Evolutionary conservation across 2,797 vertebrate genomes (phyloP).

Genomic region (Chelidonichthys spinosus): DNA sequence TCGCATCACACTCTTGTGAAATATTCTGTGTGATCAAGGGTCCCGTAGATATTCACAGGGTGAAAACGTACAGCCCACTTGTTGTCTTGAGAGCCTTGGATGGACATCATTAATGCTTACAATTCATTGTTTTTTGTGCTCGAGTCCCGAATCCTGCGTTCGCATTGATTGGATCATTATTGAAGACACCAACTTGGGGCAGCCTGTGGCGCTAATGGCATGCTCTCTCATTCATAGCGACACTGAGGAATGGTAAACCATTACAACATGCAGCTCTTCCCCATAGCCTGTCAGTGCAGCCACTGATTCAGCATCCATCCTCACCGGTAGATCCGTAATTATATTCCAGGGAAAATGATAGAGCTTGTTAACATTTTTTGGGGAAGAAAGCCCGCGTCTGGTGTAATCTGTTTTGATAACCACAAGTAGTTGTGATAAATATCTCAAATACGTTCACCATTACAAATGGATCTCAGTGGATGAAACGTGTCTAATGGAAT

Average conservation of each 20-base stretch:
- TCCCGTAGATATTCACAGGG: conserved; percentile 34
- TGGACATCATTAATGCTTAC: conserved; percentile 55
- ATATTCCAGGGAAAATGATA: conserved; percentile 47
- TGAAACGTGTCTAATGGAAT: conserved; percentile 41
- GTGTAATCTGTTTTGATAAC: conserved; percentile 46
- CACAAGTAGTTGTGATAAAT: conserved; percentile 41
- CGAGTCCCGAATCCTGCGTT: conserved; percentile 37
- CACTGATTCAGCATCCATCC: conserved; percentile 57
- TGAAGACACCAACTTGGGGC: conserved; percentile 57
- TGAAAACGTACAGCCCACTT: conserved; percentile 26
- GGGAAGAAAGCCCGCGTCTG: conserved; percentile 17
- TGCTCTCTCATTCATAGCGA: conserved; percentile 63
- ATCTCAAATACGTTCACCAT: conserved; percentile 20
- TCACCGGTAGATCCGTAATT: conserved; percentile 51
- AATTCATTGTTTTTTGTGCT: conserved; percentile 60
- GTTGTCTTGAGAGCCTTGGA: conserved; percentile 17
- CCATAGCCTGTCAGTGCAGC: conserved; percentile 50
- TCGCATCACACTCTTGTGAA: conserved; percentile 1
- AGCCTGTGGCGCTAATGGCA: conserved; percentile 73
- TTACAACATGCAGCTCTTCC: conserved; percentile 67
- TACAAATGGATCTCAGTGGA: conserved; percentile 36
- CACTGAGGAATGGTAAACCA: conserved; percentile 69
- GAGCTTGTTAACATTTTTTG: conserved; percentile 56
- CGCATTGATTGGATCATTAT: conserved; percentile 72
- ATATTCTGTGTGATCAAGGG: conserved; percentile 4